Evolutionary conservation across 2,888 invertebrate genomes (phyloP), one percentile per base, ranked within the genome.

Genomic region (Parascotia fuliginaria): DNA sequence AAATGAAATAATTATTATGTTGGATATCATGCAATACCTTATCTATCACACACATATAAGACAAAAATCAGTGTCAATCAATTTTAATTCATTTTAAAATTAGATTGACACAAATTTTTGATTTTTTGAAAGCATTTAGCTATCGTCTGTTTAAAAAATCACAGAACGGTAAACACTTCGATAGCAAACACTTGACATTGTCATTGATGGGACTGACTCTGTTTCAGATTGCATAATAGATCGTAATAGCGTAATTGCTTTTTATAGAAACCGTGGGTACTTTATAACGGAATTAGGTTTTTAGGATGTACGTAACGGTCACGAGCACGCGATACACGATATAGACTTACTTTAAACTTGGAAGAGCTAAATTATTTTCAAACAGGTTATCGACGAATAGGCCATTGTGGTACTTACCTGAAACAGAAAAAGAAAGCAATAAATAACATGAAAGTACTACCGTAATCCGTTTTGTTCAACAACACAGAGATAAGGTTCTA

Each of bases 171-270:
- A 54, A 52, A 47, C 34, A 19, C 45, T 45, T 42, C 51, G 31
- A 41, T 55, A 12, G 34, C 36, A 34, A 42, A 60, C 46, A 55
- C 64, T 58, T 68, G 60, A 67, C 60, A 60, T 55, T 67, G 68
- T 60, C 33, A 22, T 54, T 62, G 52, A 60, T 60, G 68, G 50
- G 63, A 66, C 39, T 59, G 46, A 60, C 56, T 64, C 60, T 50
- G 50, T 47, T 50, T 58, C 59, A 38, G 22, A 46, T 53, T 52
- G 49, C 53, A 67, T 66, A 67, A 60, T 64, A 55, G 29, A 39
- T 37, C 19, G 39, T 55, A 65, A 56, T 50, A 33, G 34, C 43
- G 31, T 48, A 49, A 52, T 52, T 32, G 43, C 46, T 62, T 48
- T 47, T 56, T 60, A 53, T 49, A 27, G 14, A 48, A 47, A 28